Evolutionary conservation across 1,140 invertebrate genomes (phyloP).

Genomic region (Nasonia vitripennis): DNA sequence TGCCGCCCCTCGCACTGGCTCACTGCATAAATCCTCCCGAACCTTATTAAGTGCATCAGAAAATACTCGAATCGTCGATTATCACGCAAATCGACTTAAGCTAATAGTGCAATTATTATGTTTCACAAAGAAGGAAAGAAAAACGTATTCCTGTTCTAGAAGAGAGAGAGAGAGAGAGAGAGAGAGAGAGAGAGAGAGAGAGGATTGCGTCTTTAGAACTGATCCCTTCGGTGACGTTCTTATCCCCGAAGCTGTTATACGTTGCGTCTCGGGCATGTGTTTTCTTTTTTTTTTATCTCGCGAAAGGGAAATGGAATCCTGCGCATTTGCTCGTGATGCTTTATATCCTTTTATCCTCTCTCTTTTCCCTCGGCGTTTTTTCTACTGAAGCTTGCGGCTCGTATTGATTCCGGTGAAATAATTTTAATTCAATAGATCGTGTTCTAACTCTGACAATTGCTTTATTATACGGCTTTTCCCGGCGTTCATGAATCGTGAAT

Average conservation of each 20-base stretch:
- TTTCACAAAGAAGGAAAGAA: not conserved
- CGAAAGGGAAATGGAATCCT: not conserved
- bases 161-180: not conserved
- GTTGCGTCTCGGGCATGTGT: not conserved
- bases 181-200: not conserved
- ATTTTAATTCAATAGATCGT: not conserved
- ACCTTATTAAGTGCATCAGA: no score
- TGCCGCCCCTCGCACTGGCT: no score
- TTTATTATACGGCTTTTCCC: no score
- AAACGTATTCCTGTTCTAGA: not conserved
- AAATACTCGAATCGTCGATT: no score
- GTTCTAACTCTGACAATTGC: no score
- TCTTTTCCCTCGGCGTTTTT: not conserved
- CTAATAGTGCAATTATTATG: not conserved
- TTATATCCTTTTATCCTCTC: not conserved
- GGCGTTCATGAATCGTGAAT: no score
- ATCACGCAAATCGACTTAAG: not conserved
- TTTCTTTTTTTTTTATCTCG: not conserved
- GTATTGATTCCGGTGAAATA: constrained; percentile 4
- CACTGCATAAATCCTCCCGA: no score
- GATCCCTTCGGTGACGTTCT: not conserved
- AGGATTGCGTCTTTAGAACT: not conserved
- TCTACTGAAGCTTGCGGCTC: not conserved
- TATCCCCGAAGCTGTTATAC: not conserved
- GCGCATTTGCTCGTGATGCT: not conserved